Conservation (phyloP, 2,113 vertebrate species). For the Etheostoma cragini region DNA sequence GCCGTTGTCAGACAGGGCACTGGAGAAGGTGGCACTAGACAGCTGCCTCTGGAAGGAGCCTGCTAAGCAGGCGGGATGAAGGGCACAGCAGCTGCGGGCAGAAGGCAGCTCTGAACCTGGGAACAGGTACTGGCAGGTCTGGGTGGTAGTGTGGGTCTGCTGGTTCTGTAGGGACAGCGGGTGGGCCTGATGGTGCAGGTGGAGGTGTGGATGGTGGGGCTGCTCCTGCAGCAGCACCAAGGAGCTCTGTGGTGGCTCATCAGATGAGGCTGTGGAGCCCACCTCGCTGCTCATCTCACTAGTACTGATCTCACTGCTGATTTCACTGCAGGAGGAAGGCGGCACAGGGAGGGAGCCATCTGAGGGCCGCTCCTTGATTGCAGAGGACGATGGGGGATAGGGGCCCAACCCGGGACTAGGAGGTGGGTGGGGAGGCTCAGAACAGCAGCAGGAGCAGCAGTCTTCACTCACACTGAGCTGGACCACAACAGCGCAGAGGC, state of each 20-base stretch:
- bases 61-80: slow-evolving; percentile 88
- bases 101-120: slow-evolving; percentile 76
- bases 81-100: slow-evolving; percentile 90
- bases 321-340: slow-evolving; percentile 93
- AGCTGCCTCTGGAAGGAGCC: slow-evolving; percentile 95
- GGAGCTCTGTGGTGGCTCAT: slow-evolving; percentile 89
- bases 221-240: slow-evolving; percentile 78
- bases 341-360: slow-evolving; percentile 84
- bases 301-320: slow-evolving; percentile 98
- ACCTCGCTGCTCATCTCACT: slow-evolving; percentile 99
- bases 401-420: slow-evolving; percentile 86
- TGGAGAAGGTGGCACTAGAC: slow-evolving; percentile 97
- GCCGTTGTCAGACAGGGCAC: slow-evolving; percentile 96
- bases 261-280: slow-evolving; percentile 95
- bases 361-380: slow-evolving; percentile 83
- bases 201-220: slow-evolving; percentile 70
- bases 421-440: slow-evolving; percentile 78
- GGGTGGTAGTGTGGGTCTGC: slow-evolving; percentile 70
- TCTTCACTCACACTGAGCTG: slow-evolving; percentile 95
- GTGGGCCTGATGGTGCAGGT: slow-evolving; percentile 75
- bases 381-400: slow-evolving; percentile 77
- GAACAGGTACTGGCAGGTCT: slow-evolving; percentile 74
- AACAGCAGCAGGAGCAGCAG: slow-evolving; percentile 95
- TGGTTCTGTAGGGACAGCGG: slow-evolving; percentile 69
- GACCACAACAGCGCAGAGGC: slow-evolving; percentile 94